Base-by-base conservation (phyloP, 2,113 vertebrate species). In the Eupsittula cactorum region DNA sequence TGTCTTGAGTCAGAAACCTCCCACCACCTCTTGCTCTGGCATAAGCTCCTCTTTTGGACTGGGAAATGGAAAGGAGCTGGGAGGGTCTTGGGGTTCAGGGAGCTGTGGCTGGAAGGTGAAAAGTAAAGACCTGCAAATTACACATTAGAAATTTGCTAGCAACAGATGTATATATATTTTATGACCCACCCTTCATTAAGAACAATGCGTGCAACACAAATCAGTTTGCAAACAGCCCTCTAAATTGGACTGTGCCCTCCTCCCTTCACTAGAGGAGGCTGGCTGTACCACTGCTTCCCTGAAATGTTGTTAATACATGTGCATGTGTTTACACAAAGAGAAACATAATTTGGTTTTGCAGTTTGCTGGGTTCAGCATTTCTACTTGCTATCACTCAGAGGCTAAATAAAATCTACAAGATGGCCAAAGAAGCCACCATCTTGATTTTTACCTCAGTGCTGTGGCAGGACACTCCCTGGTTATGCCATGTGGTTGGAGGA, bases 331-430 rank as follows among this genome's bases (percentile, higher is more conserved):
- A 69, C 91, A 75, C 59, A 52, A 89, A 91, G 71, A 44, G 67
- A 86, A 86, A 85, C 89, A 50, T 52, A 74, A 89, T 62, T 60
- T 42, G 29, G 44, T 77, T 31, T 88, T 82, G 80, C 79, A 65
- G 75, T 74, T 89, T 50, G 42, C 31, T 33, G 59, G 31, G 60
- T 75, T 89, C 88, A 78, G 55, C 93, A 44, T 50, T 86, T 60
- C 39, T 28, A 6, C 24, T 16, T 31, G 52, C 19, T 46, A n/a
- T 15, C 74, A 73, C 62, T 91, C 68, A n/a, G 81, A 69, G 79
- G 80, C 82, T 92, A 80, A 90, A 88, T 92, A 86, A 93, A 94
- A 92, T 35, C 92, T 10, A 78, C 59, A 59, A 70, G 78, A 53
- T 29, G 49, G 62, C 76, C 73, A 93, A 35, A 65, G 85, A 64